Percentiles rank a stretch among this genome's conserved stretches.
These are phyloP conservation scores for Tricholauxania praeusta DNA, from an alignment of 2,888 invertebrate genomes.

Conservation along the genomic window DNA sequence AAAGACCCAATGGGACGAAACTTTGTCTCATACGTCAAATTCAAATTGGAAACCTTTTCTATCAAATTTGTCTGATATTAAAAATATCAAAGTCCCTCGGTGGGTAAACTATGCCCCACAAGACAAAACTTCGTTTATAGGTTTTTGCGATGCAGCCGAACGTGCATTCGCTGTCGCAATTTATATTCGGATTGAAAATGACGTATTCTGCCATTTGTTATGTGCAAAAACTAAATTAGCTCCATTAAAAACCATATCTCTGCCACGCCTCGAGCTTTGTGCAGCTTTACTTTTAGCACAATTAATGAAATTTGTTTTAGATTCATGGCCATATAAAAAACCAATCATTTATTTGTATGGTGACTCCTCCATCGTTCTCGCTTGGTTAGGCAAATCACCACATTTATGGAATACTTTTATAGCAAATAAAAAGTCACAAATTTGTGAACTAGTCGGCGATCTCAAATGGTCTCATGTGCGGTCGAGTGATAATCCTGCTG, in stretches of 20 bases:
- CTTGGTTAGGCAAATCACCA: slow-evolving; percentile 31
- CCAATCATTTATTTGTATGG: slow-evolving; percentile 10
- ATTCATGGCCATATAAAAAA: slow-evolving; percentile 5
- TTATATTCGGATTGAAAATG: slow-evolving; percentile 28
- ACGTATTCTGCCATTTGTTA: slow-evolving; percentile 17
- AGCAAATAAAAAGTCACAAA: slow-evolving; percentile 24
- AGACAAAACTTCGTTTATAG: slow-evolving; percentile 11
- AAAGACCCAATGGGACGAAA: slow-evolving; percentile 7
- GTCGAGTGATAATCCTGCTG: no score
- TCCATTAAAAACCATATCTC: slow-evolving; percentile 25
- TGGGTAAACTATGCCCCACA: slow-evolving; percentile 28
- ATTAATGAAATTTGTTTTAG: no score
- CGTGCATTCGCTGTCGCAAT: slow-evolving; percentile 23
- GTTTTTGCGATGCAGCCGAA: slow-evolving; percentile 37
- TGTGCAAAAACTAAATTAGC: slow-evolving; percentile 36
- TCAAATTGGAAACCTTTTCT: background rate
- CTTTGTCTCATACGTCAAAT: background rate
- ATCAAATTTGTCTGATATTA: slow-evolving; percentile 1
- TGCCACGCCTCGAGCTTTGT: no score
- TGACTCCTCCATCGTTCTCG: slow-evolving; percentile 31
- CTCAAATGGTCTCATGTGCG: no score
- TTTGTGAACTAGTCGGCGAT: background rate
- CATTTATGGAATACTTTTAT: slow-evolving; percentile 24
- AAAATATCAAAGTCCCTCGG: slow-evolving; percentile 31
- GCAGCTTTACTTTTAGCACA: no score